Conservation (phyloP, 2,797 vertebrate genomes). For the Falco biarmicus region DNA sequence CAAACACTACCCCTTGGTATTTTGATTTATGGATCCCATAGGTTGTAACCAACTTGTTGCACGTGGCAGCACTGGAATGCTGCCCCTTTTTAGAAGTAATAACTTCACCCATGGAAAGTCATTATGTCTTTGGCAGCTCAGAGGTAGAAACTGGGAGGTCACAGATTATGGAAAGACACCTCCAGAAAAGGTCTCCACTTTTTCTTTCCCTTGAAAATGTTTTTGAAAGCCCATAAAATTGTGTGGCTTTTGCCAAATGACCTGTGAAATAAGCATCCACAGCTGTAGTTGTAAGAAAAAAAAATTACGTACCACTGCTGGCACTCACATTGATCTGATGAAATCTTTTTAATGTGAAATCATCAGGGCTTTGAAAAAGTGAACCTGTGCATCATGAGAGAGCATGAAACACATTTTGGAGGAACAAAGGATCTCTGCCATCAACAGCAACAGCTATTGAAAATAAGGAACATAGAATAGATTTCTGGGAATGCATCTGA, state of each 20-base stretch:
- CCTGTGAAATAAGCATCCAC: conserved; percentile 47
- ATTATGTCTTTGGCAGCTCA: background rate
- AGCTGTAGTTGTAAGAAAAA: conserved; percentile 36
- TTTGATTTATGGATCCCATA: conserved; percentile 15
- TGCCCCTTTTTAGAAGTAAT: conserved; percentile 6
- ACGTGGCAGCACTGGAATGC: conserved; percentile 37
- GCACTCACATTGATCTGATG: background rate
- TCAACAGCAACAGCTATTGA: background rate
- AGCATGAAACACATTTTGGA: background rate
- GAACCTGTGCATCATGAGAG: background rate
- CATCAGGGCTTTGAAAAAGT: background rate
- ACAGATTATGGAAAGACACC: background rate
- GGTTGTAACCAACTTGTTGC: conserved; percentile 25
- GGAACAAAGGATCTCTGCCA: background rate
- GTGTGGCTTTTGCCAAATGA: conserved; percentile 32
- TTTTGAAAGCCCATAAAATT: conserved; percentile 23
- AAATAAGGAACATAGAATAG: background rate
- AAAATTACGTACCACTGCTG: background rate
- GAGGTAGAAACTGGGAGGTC: background rate
- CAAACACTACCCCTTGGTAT: background rate
- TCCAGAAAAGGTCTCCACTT: background rate
- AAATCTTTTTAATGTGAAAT: background rate
- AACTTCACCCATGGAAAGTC: conserved; percentile 6
- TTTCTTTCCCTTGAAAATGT: conserved; percentile 7
- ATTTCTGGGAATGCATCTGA: background rate